Conservation (phyloP, 2,797 vertebrate species). For the Falco berigora region DNA sequence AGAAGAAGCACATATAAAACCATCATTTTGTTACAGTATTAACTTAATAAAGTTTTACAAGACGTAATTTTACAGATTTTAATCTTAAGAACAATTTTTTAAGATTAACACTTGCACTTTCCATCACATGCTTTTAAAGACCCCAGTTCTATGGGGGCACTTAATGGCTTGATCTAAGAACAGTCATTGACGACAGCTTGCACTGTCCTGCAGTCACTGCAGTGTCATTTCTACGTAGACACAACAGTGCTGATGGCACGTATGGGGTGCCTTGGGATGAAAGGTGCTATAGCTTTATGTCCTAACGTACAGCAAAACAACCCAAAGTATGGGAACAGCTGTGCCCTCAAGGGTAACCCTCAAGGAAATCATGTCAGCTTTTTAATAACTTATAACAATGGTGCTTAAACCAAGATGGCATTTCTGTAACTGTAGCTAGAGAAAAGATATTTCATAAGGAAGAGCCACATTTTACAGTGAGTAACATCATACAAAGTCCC, state of each 20-base stretch:
- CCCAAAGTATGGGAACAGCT: neutral
- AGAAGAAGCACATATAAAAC: neutral
- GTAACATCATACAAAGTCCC: neutral
- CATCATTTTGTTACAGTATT: neutral
- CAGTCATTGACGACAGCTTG: neutral
- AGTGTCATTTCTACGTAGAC: neutral
- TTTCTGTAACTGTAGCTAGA: neutral
- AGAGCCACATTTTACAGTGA: neutral
- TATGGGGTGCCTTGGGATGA: neutral
- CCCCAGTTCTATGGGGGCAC: neutral
- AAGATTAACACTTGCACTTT: neutral
- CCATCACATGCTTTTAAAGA: neutral
- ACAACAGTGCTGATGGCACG: accelerated
- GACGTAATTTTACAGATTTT: too few relatives aligned
- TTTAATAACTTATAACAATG: neutral
- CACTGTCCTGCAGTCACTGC: neutral
- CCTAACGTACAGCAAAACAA: neutral
- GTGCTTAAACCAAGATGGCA: neutral
- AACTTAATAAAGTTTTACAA: neutral
- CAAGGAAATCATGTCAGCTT: neutral
- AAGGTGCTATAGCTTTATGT: neutral
- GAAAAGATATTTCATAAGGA: neutral
- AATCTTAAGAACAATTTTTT: neutral
- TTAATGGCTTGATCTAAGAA: neutral
- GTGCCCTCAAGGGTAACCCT: neutral